Evolutionary conservation across 2,113 vertebrate species (phyloP).

Genomic region (Dinomys branickii): DNA sequence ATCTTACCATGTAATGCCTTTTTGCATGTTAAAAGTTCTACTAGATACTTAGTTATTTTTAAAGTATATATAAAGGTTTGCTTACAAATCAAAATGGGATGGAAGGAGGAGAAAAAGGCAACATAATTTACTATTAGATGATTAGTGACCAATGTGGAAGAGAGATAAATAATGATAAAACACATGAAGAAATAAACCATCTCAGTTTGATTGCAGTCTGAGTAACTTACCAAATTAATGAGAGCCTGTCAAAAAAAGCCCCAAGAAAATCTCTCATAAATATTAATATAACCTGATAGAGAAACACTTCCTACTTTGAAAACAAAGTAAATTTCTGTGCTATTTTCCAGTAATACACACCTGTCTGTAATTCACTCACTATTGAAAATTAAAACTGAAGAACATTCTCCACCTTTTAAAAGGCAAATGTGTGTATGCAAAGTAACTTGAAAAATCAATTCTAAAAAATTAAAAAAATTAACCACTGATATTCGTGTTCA

Average conservation of each 20-base stretch:
- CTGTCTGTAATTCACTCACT: background rate
- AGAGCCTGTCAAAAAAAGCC: background rate
- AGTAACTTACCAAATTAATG: background rate
- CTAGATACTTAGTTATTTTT: background rate
- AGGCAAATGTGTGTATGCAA: background rate
- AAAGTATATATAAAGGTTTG: background rate
- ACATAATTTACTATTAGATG: background rate
- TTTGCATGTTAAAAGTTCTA: background rate
- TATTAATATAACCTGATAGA: background rate
- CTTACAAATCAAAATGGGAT: background rate
- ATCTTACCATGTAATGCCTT: background rate
- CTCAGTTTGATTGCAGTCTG: background rate
- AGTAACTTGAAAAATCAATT: background rate
- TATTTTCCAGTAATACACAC: background rate
- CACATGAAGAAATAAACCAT: background rate
- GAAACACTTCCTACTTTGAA: background rate
- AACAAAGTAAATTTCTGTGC: background rate
- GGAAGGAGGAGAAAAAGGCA: background rate
- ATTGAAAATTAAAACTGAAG: background rate
- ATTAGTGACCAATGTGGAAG: background rate
- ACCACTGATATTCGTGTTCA: background rate
- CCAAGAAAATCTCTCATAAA: background rate
- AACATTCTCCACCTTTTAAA: background rate
- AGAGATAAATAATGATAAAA: background rate
- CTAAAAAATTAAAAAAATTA: background rate